A percentile compares a stretch with the other conserved stretches of the same genome.
Evolutionary conservation across 2,888 invertebrate species (phyloP).

Genomic region (Andrena flavipes): DNA sequence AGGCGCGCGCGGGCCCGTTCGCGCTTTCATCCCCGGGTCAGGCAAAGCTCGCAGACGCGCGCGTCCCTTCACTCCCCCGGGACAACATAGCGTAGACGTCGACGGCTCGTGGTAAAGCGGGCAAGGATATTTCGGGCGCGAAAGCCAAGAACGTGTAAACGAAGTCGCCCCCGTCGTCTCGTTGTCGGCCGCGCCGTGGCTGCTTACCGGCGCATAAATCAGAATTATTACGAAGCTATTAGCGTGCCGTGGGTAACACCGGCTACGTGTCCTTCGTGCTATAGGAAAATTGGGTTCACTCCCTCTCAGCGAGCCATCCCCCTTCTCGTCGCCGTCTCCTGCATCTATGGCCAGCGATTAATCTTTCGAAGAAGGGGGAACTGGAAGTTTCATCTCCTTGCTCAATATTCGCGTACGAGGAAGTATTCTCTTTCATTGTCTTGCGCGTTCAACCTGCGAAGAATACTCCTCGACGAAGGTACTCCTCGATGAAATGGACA

Average conservation of each 20-base stretch:
- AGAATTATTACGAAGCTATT: constrained; percentile 83
- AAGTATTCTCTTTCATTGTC: not conserved
- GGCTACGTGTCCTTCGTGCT: constrained; percentile 79
- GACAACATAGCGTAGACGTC: constrained; percentile 65
- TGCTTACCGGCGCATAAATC: constrained; percentile 82
- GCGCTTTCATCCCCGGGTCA: constrained; percentile 62
- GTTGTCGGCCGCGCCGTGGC: constrained; percentile 67
- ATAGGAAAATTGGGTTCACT: constrained; percentile 58
- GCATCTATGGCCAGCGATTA: constrained; percentile 81
- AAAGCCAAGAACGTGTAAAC: constrained; percentile 74
- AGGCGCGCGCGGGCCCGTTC: constrained; percentile 45
- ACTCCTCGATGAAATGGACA: too few species aligned
- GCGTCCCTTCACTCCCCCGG: constrained; percentile 34
- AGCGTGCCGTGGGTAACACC: constrained; percentile 80
- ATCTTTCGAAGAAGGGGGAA: constrained; percentile 76
- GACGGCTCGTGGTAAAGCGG: constrained; percentile 66
- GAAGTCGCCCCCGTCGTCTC: constrained; percentile 70
- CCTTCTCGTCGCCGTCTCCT: constrained; percentile 48
- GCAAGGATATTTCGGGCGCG: constrained; percentile 71
- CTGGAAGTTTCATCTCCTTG: not conserved
- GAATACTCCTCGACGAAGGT: too few species aligned
- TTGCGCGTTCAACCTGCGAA: too few species aligned
- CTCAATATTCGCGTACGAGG: not conserved
- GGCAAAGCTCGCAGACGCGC: constrained; percentile 66
- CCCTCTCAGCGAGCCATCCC: constrained; percentile 36